Base-by-base conservation (phyloP, 2,888 invertebrate genomes). In the Pterostichus niger region DNA sequence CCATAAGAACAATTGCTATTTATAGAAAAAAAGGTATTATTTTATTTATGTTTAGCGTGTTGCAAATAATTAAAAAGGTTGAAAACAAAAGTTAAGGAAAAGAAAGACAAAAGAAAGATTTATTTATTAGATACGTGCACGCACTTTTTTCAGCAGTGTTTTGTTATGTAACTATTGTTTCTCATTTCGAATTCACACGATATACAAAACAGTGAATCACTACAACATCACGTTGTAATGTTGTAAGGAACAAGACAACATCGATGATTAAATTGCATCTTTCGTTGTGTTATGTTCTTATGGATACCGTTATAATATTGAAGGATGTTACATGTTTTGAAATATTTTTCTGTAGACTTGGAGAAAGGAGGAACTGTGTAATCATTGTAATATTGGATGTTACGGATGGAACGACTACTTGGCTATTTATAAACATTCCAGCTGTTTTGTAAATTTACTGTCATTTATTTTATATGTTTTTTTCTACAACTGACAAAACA, bases 71-170 rank as follows among this genome's bases (percentile, higher is more conserved):
- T 44, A 44, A 46, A 71, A 71, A 68, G 4, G 6, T 6, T 35
- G 68, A 71, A 71, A 71, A 40, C 68, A 71, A 71, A 40, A 71
- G 44, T 71, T 64, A 35, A 24, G 64, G 64, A 64, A 71, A 44
- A 40, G 44, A 71, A 44, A 40, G 44, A 71, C 68, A 71, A 71
- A 71, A 71, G 68, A 44, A 71, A 52, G 68, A 71, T 71, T 64
- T 44, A 44, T 17, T 71, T 71, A 44, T 15, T 44, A 71, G 68
- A 71, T 71, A 71, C 46, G 17, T 10, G 64, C 68, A 44, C 68
- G 44, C 68, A 71, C 68, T 71, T 71, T 71, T 68, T 17, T n/a
- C 40, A 40, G 44, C 33, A 64, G 64, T 31, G 44, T 44, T 71
- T 44, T 71, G 44, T 71, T 44, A 71, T 44, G 11, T 71, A 71